phyloP scores from a whole-genome alignment of 2,888 invertebrate species.

The Torymus texanus region DNA sequence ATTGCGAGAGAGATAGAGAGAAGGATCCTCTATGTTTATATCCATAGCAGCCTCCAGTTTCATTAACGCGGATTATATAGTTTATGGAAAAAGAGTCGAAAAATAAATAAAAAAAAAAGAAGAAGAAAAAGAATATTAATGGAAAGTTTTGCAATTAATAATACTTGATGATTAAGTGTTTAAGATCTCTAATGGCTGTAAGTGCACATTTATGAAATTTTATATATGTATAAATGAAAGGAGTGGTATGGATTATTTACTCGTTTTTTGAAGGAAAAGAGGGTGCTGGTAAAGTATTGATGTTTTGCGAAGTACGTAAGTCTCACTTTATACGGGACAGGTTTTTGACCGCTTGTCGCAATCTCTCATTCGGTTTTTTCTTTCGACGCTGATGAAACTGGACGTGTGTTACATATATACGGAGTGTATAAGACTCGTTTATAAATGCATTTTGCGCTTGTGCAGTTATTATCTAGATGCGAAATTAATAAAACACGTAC shows the following conservation, averaged over 20 bases:
- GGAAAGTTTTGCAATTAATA: slow-evolving; percentile 29
- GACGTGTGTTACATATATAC: slow-evolving; percentile 39
- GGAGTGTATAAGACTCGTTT: slow-evolving; percentile 43
- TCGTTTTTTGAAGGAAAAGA: slow-evolving; percentile 10
- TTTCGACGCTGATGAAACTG: slow-evolving; percentile 56
- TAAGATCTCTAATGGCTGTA: slow-evolving; percentile 48
- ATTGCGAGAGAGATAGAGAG: background rate
- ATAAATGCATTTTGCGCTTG: slow-evolving; percentile 49
- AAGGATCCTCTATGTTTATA: slow-evolving; percentile 18
- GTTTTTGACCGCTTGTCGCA: slow-evolving; percentile 34
- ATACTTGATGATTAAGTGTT: slow-evolving; percentile 46
- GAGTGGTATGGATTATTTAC: slow-evolving; percentile 27
- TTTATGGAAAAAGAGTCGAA: slow-evolving; percentile 39
- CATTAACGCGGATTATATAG: slow-evolving; percentile 55
- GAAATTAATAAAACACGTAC: slow-evolving; percentile 23
- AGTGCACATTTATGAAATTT: slow-evolving; percentile 48
- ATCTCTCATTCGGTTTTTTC: slow-evolving; percentile 21
- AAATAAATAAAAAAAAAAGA: background rate
- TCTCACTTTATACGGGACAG: slow-evolving; percentile 18
- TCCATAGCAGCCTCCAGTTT: slow-evolving; percentile 52
- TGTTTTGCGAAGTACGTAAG: slow-evolving; percentile 20
- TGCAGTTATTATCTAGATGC: slow-evolving; percentile 50
- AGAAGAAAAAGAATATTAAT: background rate
- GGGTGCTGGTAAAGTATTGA: background rate
- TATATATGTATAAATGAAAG: slow-evolving; percentile 53